Conservation (phyloP, 2,113 vertebrate species). For the Otocyon megalotis region DNA sequence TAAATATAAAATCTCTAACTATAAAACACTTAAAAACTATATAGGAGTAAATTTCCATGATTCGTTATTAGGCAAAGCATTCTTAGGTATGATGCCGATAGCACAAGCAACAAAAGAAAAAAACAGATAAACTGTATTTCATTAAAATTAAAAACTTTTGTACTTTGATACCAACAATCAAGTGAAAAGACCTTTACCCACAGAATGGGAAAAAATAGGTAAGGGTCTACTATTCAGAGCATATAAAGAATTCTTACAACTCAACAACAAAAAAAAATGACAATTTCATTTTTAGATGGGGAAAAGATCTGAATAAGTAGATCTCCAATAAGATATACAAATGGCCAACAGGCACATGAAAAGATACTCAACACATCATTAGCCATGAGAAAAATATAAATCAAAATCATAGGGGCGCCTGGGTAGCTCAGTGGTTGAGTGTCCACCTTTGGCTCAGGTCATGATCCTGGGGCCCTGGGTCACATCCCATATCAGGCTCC, state of each 20-base stretch:
- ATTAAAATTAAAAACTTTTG: conserved; percentile 2
- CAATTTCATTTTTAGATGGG: not conserved
- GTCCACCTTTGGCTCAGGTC: no score
- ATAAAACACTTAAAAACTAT: not conserved
- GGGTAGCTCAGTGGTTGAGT: no score
- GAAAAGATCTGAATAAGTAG: not conserved
- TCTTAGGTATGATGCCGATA: not conserved
- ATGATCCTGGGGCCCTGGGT: no score
- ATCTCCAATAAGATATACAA: not conserved
- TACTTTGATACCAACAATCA: not conserved
- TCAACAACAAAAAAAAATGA: not conserved
- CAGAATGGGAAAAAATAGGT: not conserved
- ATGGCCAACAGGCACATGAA: not conserved
- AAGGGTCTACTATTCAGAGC: not conserved
- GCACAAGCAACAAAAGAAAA: not conserved
- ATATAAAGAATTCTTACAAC: not conserved
- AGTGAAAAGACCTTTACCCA: not conserved
- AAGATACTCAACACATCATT: not conserved
- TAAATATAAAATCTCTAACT: not conserved
- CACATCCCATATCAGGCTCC: no score
- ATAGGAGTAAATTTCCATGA: not conserved
- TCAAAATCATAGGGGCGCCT: not conserved
- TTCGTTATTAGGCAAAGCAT: not conserved
- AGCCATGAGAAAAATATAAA: not conserved
- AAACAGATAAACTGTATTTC: not conserved